Percentiles rank a stretch among this genome's conserved stretches.
Evolutionary conservation across 2,888 invertebrate species (phyloP).

Genomic region (Azorinus chamasolen): DNA sequence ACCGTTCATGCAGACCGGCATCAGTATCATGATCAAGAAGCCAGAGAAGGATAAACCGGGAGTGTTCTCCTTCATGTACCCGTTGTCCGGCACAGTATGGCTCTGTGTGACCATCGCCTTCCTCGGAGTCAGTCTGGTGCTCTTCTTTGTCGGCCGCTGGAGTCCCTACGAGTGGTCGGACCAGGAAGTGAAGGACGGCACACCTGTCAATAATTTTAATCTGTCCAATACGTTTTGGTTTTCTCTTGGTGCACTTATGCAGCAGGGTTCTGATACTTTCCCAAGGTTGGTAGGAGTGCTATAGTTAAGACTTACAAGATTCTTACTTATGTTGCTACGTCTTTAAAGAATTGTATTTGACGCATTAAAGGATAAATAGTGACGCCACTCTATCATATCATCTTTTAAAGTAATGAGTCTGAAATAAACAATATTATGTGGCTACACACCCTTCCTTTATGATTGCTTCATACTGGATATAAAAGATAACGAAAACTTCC

Average conservation of each 20-base stretch:
- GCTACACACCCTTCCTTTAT: no score
- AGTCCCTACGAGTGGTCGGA: constrained; percentile 97
- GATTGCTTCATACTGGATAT: no score
- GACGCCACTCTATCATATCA: not conserved
- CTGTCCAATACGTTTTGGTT: constrained; percentile 99
- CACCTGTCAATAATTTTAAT: constrained; percentile 89
- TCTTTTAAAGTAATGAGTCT: no score
- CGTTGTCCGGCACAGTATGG: constrained; percentile 96
- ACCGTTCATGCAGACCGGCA: constrained; percentile 98
- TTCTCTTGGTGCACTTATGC: constrained; percentile 98
- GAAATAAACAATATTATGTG: no score
- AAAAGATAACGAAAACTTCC: no score
- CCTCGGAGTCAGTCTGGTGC: constrained; percentile 97
- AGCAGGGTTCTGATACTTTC: constrained; percentile 98
- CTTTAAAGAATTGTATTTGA: not conserved
- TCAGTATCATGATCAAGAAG: constrained; percentile 97
- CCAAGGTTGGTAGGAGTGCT: constrained; percentile 90
- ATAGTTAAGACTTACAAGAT: not conserved
- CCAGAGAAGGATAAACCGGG: constrained; percentile 97
- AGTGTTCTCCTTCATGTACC: constrained; percentile 99
- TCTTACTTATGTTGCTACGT: not conserved
- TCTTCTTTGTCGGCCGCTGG: constrained; percentile 98
- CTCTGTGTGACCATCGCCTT: constrained; percentile 94
- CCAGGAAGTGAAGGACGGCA: constrained; percentile 56
- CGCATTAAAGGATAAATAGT: no score